Evolutionary conservation across 2,797 vertebrate species (phyloP).

Genomic region (Sparus aurata): DNA sequence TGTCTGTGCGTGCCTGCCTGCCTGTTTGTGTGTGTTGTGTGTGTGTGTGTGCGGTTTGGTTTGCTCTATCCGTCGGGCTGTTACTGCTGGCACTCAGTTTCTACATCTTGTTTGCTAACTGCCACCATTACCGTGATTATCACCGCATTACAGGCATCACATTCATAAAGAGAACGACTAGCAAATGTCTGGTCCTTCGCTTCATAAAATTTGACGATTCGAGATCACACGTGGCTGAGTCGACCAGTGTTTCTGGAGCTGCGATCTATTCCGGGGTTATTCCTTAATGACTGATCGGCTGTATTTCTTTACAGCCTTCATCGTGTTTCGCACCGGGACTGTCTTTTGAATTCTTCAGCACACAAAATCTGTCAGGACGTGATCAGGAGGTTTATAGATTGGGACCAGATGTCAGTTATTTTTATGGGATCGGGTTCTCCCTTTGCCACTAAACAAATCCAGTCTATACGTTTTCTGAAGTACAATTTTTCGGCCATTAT

Average conservation of each 20-base stretch:
- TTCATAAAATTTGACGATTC: constrained; percentile 46
- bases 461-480: constrained; percentile 6
- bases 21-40: constrained; percentile 2
- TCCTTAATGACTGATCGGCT: constrained; percentile 39
- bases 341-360: constrained; percentile 29
- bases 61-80: constrained; percentile 52
- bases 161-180: constrained; percentile 60
- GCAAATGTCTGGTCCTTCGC: constrained; percentile 30
- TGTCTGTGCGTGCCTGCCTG: constrained; percentile 57
- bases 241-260: constrained; percentile 21
- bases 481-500: neutral
- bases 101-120: constrained; percentile 72
- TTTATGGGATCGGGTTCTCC: constrained; percentile 16
- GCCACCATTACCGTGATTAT: constrained; percentile 71
- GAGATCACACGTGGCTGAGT: constrained; percentile 39
- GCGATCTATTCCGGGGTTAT: constrained; percentile 19
- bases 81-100: constrained; percentile 69
- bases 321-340: constrained; percentile 18
- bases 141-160: constrained; percentile 65
- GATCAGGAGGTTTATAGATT: constrained; percentile 25
- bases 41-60: constrained; percentile 37
- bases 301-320: constrained; percentile 25
- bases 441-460: constrained; percentile 23
- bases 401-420: neutral
- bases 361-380: constrained; percentile 37